These are phyloP conservation scores for Aphrocallistes beatrix DNA, from an alignment of 37 sponge, comb jelly and placozoan genomes.

Conservation along the genomic window DNA sequence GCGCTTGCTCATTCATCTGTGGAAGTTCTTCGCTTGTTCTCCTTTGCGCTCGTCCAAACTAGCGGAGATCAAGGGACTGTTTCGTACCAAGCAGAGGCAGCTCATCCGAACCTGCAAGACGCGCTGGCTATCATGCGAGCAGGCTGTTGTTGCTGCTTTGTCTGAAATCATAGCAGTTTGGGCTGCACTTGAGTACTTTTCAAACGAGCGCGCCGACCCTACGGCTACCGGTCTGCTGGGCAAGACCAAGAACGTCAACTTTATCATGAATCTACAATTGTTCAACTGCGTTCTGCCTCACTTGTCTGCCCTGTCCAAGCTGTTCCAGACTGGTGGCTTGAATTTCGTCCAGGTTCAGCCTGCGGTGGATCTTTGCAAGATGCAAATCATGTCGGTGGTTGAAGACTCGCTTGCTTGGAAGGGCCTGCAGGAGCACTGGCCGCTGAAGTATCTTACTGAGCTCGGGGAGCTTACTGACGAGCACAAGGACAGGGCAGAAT, in stretches of 20 bases:
- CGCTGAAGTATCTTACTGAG: background rate
- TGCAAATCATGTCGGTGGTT: background rate
- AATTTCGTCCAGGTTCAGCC: background rate
- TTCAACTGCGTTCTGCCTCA: background rate
- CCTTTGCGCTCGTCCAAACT: background rate
- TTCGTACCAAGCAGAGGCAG: background rate
- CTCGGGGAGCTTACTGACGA: background rate
- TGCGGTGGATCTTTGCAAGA: background rate
- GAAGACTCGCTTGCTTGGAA: background rate
- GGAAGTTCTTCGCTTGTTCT: constrained; percentile 19
- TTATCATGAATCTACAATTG: background rate
- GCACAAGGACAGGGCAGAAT: background rate
- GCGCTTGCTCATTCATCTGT: constrained; percentile 15
- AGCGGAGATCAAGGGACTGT: constrained; percentile 4
- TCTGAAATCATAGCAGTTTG: background rate
- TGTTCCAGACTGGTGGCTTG: background rate
- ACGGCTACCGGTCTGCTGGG: background rate
- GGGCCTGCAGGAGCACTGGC: background rate
- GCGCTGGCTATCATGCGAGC: background rate
- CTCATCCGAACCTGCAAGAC: constrained; percentile 3
- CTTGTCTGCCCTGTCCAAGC: background rate
- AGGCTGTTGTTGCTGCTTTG: background rate
- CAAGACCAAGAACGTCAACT: background rate
- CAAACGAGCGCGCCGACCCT: background rate
- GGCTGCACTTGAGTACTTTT: background rate